These are phyloP conservation scores for Portevinia maculata DNA, from an alignment of 2,888 invertebrate species.

Conservation along the genomic window DNA sequence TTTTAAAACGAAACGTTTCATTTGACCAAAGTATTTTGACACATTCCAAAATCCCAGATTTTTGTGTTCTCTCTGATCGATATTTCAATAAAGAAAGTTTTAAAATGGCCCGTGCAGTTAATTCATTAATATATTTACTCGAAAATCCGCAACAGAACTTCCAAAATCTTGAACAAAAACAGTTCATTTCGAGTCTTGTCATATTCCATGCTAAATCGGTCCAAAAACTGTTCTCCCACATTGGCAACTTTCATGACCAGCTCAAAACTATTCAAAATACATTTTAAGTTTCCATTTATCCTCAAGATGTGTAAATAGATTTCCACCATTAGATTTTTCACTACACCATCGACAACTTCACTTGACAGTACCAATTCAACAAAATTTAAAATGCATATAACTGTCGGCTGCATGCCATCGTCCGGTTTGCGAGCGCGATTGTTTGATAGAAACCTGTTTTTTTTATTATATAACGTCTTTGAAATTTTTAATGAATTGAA, in stretches of 20 bases:
- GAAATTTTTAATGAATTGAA: background rate
- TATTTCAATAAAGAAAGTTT: too few species aligned
- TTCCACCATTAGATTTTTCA: conserved; percentile 30
- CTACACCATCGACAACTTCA: background rate
- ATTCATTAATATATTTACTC: conserved; percentile 44
- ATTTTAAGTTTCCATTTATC: conserved; percentile 10
- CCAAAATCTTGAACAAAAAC: conserved; percentile 53
- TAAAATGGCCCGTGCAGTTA: too few species aligned
- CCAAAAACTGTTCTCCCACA: conserved; percentile 41
- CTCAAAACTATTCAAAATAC: conserved; percentile 22
- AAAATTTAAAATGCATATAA: conserved; percentile 47
- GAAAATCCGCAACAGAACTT: conserved; percentile 26
- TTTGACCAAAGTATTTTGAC: too few species aligned
- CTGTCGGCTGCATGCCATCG: conserved; percentile 16
- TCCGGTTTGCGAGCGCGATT: background rate
- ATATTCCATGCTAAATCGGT: conserved; percentile 13
- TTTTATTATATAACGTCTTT: background rate
- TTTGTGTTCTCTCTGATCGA: too few species aligned
- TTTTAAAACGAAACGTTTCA: too few species aligned
- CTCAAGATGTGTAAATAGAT: conserved; percentile 36
- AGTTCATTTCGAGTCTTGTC: conserved; percentile 15
- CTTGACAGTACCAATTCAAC: conserved; percentile 30
- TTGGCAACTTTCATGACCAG: conserved; percentile 35
- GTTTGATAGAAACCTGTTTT: conserved; percentile 8
- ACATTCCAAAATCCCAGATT: too few species aligned